Percentiles rank a stretch among this genome's conserved stretches.
Conservation (phyloP, 2,113 vertebrate genomes). For the Suncus etruscus region DNA sequence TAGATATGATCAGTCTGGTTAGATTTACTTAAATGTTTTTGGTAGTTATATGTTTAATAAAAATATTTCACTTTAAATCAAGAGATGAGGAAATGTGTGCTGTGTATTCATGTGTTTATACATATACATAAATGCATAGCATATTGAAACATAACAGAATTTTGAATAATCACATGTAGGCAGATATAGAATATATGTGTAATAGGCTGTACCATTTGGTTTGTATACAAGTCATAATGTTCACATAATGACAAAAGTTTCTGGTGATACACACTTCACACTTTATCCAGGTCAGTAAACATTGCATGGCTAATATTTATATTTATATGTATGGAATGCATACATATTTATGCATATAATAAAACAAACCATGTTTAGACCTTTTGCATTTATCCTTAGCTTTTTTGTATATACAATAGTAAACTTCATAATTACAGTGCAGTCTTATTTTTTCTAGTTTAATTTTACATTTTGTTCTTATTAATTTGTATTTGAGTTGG, state of each 20-base stretch:
- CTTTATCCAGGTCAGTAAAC: neutral
- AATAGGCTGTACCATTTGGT: neutral
- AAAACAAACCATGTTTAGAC: neutral
- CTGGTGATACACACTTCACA: neutral
- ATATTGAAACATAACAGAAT: too few species aligned
- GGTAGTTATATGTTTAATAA: neutral
- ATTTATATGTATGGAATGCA: neutral
- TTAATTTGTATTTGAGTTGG: too few species aligned
- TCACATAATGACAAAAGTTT: neutral
- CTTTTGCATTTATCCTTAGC: neutral
- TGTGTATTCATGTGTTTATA: neutral
- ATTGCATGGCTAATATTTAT: neutral
- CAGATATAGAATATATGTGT: neutral
- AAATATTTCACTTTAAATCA: constrained; percentile 13
- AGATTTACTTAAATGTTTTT: neutral
- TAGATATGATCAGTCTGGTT: too few species aligned
- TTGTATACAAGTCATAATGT: neutral
- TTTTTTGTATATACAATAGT: neutral
- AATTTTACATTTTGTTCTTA: neutral
- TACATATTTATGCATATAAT: neutral
- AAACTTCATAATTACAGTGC: neutral
- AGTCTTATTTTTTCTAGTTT: neutral
- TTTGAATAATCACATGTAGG: neutral
- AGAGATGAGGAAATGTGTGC: neutral
- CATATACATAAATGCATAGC: too few species aligned